Percentiles rank a stretch among this genome's conserved stretches.
These are phyloP conservation scores for Eulithis prunata DNA, from an alignment of 2,888 invertebrate species.

Conservation along the genomic window DNA sequence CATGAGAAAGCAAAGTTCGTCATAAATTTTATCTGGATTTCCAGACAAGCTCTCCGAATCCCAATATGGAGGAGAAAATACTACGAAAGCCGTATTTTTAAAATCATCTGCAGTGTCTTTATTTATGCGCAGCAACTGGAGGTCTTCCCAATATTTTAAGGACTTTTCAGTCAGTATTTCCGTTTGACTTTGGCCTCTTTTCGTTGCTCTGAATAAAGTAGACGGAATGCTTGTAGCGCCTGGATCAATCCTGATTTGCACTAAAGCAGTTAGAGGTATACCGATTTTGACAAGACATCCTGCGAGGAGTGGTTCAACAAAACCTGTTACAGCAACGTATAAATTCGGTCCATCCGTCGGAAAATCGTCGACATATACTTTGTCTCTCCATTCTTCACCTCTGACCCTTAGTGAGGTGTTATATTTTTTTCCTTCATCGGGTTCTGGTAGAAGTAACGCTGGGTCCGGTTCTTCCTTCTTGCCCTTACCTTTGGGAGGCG, in stretches of 20 bases:
- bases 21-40: slow-evolving; percentile 73
- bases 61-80: slow-evolving; percentile 74
- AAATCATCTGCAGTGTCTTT: slow-evolving; percentile 58
- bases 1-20: slow-evolving; percentile 77
- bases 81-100: slow-evolving; percentile 73
- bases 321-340: slow-evolving; percentile 81
- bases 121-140: slow-evolving; percentile 66
- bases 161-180: slow-evolving; percentile 64
- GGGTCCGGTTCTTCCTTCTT: slow-evolving; percentile 53
- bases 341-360: slow-evolving; percentile 81
- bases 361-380: slow-evolving; percentile 80
- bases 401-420: slow-evolving; percentile 76
- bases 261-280: slow-evolving; percentile 68
- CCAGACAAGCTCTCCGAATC: slow-evolving; percentile 59
- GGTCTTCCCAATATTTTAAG: slow-evolving; percentile 67
- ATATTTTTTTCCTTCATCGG: slow-evolving; percentile 70
- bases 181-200: slow-evolving; percentile 72
- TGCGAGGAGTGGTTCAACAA: slow-evolving; percentile 67
- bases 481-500: slow-evolving; percentile 53
- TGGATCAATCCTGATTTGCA: slow-evolving; percentile 72
- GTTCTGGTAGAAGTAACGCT: slow-evolving; percentile 43
- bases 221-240: slow-evolving; percentile 56
- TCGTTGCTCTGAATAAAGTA: slow-evolving; percentile 57
- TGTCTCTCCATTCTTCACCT: slow-evolving; percentile 84
- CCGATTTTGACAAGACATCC: slow-evolving; percentile 66